Percentiles rank a stretch among this genome's conserved stretches.
phyloP scores from a whole-genome alignment of 2,113 vertebrate species.

The Pteruthius melanotis region DNA sequence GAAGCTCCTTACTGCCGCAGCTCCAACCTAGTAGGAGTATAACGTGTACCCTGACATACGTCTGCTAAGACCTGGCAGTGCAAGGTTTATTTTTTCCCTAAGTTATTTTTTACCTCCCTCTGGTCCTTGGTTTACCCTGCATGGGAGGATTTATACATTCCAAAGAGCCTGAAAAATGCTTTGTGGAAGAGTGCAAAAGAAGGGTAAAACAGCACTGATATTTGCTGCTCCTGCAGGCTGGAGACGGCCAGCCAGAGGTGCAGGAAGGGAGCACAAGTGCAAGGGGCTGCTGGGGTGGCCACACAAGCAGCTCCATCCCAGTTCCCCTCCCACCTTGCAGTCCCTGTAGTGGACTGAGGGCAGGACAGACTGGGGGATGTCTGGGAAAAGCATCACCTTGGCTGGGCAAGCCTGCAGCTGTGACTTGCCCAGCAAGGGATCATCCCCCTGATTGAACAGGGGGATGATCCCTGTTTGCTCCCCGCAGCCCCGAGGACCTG shows the following conservation, averaged over 20 bases:
- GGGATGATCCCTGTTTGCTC: background rate
- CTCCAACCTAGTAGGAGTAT: background rate
- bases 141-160: background rate
- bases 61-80: background rate
- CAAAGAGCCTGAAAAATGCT: background rate
- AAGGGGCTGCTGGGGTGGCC: background rate
- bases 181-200: background rate
- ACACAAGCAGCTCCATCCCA: background rate
- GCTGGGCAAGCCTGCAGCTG: background rate
- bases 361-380: fast-evolving
- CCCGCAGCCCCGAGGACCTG: background rate
- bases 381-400: background rate
- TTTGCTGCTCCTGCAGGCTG: background rate
- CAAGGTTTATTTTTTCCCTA: conserved; percentile 23
- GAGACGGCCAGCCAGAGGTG: fast-evolving
- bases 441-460: fast-evolving
- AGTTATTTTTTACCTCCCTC: conserved; percentile 27
- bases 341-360: background rate
- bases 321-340: background rate
- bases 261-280: background rate
- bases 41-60: background rate
- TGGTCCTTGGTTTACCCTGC: conserved; percentile 4
- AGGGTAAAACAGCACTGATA: background rate
- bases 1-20: background rate
- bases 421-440: background rate